phyloP scores from a whole-genome alignment of 2,888 invertebrate genomes.

The Hydrotaea diabolus region DNA sequence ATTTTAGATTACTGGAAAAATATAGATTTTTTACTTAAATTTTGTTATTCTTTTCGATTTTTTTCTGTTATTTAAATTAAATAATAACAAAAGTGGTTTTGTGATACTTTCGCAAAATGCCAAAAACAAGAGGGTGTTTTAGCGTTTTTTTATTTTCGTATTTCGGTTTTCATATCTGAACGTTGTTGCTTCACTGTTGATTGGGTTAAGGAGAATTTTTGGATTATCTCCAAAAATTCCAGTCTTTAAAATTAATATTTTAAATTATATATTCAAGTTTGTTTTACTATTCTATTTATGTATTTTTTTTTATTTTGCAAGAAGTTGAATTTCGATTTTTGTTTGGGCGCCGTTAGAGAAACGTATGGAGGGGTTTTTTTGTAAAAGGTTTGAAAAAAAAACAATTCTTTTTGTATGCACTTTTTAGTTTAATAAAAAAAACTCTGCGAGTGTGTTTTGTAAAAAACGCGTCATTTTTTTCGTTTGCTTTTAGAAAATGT shows the following conservation, averaged over 20 bases:
- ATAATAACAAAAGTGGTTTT: constrained; percentile 62
- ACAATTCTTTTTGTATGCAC: constrained; percentile 45
- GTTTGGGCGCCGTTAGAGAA: constrained; percentile 81
- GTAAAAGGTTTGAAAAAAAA: constrained; percentile 50
- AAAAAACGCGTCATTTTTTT: constrained; percentile 61
- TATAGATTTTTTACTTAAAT: constrained; percentile 59
- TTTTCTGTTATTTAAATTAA: constrained; percentile 38
- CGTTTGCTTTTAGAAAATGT: constrained; percentile 38
- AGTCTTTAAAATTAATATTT: constrained; percentile 69
- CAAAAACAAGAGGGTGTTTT: constrained; percentile 68
- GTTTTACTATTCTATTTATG: no score
- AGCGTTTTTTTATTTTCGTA: constrained; percentile 56
- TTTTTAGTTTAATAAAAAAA: constrained; percentile 51
- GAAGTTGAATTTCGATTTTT: constrained; percentile 82
- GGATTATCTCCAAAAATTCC: constrained; percentile 59
- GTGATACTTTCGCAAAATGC: constrained; percentile 55
- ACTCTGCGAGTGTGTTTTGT: constrained; percentile 46
- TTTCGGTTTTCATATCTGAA: constrained; percentile 58
- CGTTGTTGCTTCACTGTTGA: constrained; percentile 48
- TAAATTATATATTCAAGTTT: constrained; percentile 62
- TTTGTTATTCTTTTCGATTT: no score
- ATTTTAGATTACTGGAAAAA: constrained; percentile 60
- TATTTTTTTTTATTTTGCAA: constrained; percentile 75
- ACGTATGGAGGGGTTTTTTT: constrained; percentile 69
- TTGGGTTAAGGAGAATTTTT: neutral